Evolutionary conservation across 2,888 invertebrate genomes (phyloP), one percentile per base, ranked within the genome.

Genomic region (Penaeus monodon): DNA sequence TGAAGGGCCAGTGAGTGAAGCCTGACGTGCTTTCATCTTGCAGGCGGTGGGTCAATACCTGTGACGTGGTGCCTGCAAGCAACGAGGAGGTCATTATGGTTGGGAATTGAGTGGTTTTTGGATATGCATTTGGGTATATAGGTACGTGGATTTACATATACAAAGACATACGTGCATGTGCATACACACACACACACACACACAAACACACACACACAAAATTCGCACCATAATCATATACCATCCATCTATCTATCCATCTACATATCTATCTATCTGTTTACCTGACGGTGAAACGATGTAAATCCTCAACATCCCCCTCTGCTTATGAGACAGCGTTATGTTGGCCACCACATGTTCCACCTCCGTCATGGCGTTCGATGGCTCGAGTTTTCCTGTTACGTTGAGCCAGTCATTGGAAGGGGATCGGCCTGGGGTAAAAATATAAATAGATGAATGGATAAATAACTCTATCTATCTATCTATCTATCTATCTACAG

Each of bases 1-100:
- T 96, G 91, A 98, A 95, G 14, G 95, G 95, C 98, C 98, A 98
- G 91, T 95, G 94, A 6, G 92, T 91, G 92, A 97, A 97, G 4
- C 97, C 97, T 12, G 93, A 93, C 0, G 92, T 91, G 0, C 96
- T 96, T 33, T 92, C 92, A 92, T 98, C 98, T 80, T 94, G 93
- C 64, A 94, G 94, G 90, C 98, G 94, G 57, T 94, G 93, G 89
- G 95, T 95, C 88, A 98, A 92, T 77, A 98, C 92, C 91, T 95
- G 94, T 1, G 96, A 94, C 91, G 92, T 93, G 0, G 96, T 96
- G 57, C 95, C 96, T 96, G 91, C 22, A 91, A 91, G 84, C 27
- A 88, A 76, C 10, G 78, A 22, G 64, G 74, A 86, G 14, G 24
- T 68, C 20, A 27, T 27, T 65, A 4, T n/a, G 24, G 1, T 0